These are phyloP conservation scores for Ormyrus labotus DNA, from an alignment of 2,888 invertebrate species.

Conservation along the genomic window DNA sequence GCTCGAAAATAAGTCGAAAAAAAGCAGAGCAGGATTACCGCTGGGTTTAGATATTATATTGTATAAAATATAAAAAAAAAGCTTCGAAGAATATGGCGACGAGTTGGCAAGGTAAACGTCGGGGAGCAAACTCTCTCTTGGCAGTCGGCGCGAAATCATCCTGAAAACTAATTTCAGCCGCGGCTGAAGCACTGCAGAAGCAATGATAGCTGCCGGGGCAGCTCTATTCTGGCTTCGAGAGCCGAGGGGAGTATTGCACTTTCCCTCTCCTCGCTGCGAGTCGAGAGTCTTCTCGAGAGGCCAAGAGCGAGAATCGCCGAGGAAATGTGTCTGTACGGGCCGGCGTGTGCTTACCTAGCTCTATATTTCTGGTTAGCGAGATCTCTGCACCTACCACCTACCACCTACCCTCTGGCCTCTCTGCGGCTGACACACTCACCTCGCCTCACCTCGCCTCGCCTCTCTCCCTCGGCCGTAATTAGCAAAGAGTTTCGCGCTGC, in stretches of 20 bases:
- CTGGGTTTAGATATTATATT: neutral
- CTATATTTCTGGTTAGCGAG: too few relatives aligned
- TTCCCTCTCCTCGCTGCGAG: constrained; percentile 24
- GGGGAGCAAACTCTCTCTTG: constrained; percentile 45
- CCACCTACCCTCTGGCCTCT: too few relatives aligned
- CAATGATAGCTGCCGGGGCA: constrained; percentile 50
- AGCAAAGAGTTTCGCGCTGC: constrained; percentile 41
- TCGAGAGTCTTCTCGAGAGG: constrained; percentile 33
- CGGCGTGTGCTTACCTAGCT: neutral
- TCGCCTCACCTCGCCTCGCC: neutral
- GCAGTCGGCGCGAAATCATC: constrained; percentile 59
- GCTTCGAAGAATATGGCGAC: constrained; percentile 21
- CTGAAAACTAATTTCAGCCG: constrained; percentile 62
- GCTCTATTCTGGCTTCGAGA: too few relatives aligned
- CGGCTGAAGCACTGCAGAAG: constrained; percentile 45
- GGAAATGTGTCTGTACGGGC: neutral
- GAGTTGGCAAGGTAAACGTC: constrained; percentile 53
- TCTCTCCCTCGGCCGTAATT: constrained; percentile 36
- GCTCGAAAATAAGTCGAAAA: neutral
- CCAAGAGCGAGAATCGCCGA: constrained; percentile 14
- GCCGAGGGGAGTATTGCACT: too few relatives aligned
- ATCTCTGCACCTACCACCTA: too few relatives aligned
- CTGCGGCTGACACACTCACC: constrained; percentile 6
- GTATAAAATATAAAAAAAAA: neutral
- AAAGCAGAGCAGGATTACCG: neutral